Percentiles rank a stretch among this genome's conserved stretches.
Evolutionary conservation across 2,888 invertebrate genomes (phyloP).

Genomic region (Cremastinae sp.): DNA sequence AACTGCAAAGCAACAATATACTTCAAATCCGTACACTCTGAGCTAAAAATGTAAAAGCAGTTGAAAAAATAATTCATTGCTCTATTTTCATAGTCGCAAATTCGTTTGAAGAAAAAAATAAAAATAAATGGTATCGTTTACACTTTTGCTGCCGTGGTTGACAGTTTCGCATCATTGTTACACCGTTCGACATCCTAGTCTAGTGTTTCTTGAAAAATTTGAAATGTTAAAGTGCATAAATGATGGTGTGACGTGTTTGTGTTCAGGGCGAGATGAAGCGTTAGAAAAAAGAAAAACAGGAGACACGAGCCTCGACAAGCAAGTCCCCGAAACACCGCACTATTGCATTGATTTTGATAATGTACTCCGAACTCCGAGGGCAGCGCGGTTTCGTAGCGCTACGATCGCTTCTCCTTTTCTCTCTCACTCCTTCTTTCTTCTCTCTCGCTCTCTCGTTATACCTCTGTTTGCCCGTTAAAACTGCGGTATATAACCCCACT

Average conservation of each 20-base stretch:
- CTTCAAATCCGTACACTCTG: conserved; percentile 47
- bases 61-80: conserved; percentile 6
- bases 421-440: conserved; percentile 28
- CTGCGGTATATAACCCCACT: conserved; percentile 53
- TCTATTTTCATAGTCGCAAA: background rate
- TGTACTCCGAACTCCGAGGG: conserved; percentile 59
- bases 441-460: conserved; percentile 6
- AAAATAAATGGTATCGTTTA: conserved; percentile 60
- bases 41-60: background rate
- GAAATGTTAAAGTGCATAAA: background rate
- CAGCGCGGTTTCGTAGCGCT: conserved; percentile 68
- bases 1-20: conserved; percentile 59
- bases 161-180: conserved; percentile 69
- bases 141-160: conserved; percentile 66
- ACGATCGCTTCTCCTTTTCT: conserved; percentile 59
- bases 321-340: conserved; percentile 64
- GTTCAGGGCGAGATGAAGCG: background rate
- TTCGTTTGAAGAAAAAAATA: conserved; percentile 11
- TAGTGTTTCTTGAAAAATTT: conserved; percentile 13
- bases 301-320: conserved; percentile 51
- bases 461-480: conserved; percentile 23
- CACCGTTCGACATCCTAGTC: conserved; percentile 72
- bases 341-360: conserved; percentile 74
- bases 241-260: background rate
- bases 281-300: conserved; percentile 28